Conservation (phyloP, 2,797 vertebrate species). For the Moxostoma hubbsi region DNA sequence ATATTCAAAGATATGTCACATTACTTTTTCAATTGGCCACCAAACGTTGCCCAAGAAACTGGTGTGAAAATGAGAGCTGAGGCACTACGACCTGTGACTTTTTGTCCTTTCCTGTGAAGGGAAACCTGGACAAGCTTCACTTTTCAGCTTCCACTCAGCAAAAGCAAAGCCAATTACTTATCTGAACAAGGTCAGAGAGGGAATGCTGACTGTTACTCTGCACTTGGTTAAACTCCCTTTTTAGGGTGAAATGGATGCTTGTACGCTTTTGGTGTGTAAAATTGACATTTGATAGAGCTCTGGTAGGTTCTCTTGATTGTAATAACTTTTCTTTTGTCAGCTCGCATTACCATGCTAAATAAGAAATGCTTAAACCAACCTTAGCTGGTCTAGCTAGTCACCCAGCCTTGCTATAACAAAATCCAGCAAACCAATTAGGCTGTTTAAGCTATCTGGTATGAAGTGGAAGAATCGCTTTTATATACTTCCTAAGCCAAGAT, state of each 20-base stretch:
- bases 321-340: constrained; percentile 7
- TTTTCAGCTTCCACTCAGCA: constrained; percentile 14
- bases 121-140: constrained; percentile 28
- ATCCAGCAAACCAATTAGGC: no score
- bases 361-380: no score
- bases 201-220: constrained; percentile 30
- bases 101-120: constrained; percentile 30
- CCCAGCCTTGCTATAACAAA: no score
- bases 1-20: constrained; percentile 20
- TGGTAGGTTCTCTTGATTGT: background rate
- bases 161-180: constrained; percentile 35
- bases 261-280: constrained; percentile 6
- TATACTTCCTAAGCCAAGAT: background rate
- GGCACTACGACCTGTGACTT: constrained; percentile 31
- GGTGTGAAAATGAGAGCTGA: constrained; percentile 4
- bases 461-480: background rate
- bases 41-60: background rate
- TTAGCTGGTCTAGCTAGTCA: no score
- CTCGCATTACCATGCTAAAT: no score
- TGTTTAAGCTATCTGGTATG: background rate
- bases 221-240: constrained; percentile 6
- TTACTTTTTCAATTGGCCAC: constrained; percentile 29
- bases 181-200: constrained; percentile 33
- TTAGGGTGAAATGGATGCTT: background rate
- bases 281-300: background rate